Evolutionary conservation across 2,113 vertebrate species (phyloP), one percentile per base, ranked within the genome.

Genomic region (Ploceus nigricollis): DNA sequence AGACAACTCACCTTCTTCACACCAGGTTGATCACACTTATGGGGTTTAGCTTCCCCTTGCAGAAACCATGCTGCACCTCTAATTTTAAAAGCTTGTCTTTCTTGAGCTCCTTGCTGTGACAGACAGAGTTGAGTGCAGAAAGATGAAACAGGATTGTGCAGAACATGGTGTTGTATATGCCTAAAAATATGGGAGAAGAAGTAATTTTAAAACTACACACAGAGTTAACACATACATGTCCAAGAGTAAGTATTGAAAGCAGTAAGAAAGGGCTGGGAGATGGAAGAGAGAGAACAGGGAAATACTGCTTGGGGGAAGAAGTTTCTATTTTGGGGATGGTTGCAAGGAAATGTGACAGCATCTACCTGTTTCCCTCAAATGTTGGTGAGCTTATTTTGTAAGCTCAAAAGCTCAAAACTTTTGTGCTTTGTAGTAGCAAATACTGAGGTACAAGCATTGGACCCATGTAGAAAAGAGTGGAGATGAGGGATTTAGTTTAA

Each of bases 401-500:
- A 57, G 33, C 54, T 57, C 54, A n/a, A 57, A 57, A n/a, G 21
- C 21, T 57, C 33, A 57, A n/a, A n/a, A 33, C 10, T 58, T 93
- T 30, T 56, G 33, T 57, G 31, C 39, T 70, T 92, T 86, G 23
- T 61, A 68, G 31, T 44, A 75, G 68, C 42, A 90, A 95, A 66
- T 25, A 48, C 15, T 56, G 66, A 78, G 54, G 57, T 25, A 17
- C 47, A 77, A 93, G 31, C 54, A 77, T 21, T 3, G 4, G 5
- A 40, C 47, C 48, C 5, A 17, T 2, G 7, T 30, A 56, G 39
- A 86, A 79, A 75, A 90, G 44, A 87, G 45, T 31, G 33, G 60
- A 82, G 75, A 82, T 39, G 47, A 58, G 71, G 27, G 75, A 91
- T 90, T 92, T 73, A 21, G 42, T 91, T 95, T 83, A 82, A 93